Evolutionary conservation across 2,113 vertebrate species (phyloP).

Genomic region (Jaculus jaculus): DNA sequence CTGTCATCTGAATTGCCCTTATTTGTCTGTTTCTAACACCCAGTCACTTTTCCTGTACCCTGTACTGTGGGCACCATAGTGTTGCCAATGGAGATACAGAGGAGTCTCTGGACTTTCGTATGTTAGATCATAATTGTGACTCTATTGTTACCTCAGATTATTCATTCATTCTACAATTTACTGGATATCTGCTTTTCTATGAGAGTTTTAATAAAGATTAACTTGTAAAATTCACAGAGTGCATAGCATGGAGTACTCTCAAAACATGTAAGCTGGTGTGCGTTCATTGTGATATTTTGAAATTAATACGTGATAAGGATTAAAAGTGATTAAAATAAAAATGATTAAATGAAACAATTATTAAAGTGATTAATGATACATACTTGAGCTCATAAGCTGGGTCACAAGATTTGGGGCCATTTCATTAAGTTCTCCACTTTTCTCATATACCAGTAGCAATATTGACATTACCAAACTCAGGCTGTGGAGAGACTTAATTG

Average conservation of each 20-base stretch:
- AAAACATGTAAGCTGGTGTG: not conserved
- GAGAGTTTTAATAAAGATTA: not conserved
- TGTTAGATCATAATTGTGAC: not conserved
- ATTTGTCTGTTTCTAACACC: not conserved
- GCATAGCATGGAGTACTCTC: not conserved
- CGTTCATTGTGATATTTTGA: conserved; percentile 15
- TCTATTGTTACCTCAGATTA: not conserved
- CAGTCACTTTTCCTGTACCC: not conserved
- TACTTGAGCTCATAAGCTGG: not conserved
- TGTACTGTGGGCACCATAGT: not conserved
- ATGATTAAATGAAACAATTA: no score
- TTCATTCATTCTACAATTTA: not conserved
- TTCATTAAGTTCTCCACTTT: conserved; percentile 29
- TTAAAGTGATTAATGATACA: no score
- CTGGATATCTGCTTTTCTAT: conserved; percentile 18
- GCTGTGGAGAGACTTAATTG: not conserved
- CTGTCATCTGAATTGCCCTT: not conserved
- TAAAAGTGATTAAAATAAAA: no score
- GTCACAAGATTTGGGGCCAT: not conserved
- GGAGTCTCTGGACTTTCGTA: not conserved
- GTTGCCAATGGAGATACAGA: not conserved
- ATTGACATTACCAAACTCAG: not conserved
- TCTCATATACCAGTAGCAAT: not conserved
- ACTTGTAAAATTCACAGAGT: conserved; percentile 25
- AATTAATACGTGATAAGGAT: not conserved